Percentiles rank a stretch among this genome's conserved stretches.
Evolutionary conservation across 2,797 vertebrate genomes (phyloP).

Genomic region (Acomys russatus): DNA sequence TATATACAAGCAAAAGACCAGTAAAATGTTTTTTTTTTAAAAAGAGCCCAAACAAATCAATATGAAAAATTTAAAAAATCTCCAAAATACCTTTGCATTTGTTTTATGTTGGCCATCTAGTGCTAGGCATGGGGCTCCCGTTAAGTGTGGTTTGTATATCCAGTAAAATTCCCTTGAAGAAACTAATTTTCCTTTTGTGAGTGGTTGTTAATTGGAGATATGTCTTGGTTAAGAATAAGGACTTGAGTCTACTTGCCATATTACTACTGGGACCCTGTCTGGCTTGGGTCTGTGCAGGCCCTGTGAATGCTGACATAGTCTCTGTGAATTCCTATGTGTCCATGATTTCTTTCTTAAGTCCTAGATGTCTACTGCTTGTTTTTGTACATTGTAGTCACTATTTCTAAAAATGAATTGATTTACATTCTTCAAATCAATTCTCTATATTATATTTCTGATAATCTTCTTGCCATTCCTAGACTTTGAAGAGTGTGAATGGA

Average conservation of each 20-base stretch:
- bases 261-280: neutral
- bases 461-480: neutral
- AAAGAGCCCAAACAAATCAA: neutral
- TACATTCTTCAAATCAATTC: constrained; percentile 3
- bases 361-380: constrained; percentile 29
- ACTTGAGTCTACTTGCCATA: neutral
- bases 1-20: neutral
- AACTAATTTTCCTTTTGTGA: neutral
- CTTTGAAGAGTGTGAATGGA: neutral
- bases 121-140: neutral
- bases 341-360: constrained; percentile 50
- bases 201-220: neutral
- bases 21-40: neutral
- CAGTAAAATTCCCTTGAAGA: neutral
- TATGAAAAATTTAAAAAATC: neutral
- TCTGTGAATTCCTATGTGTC: neutral
- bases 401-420: constrained; percentile 57
- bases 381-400: neutral
- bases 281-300: neutral
- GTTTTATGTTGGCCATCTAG: neutral
- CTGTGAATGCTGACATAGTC: neutral
- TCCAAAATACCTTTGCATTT: neutral
- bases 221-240: neutral
- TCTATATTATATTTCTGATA: constrained; percentile 32
- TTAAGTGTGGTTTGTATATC: neutral